Evolutionary conservation across 1,140 invertebrate species (phyloP), one percentile per base, ranked within the genome.

Genomic region (Zophobas morio): DNA sequence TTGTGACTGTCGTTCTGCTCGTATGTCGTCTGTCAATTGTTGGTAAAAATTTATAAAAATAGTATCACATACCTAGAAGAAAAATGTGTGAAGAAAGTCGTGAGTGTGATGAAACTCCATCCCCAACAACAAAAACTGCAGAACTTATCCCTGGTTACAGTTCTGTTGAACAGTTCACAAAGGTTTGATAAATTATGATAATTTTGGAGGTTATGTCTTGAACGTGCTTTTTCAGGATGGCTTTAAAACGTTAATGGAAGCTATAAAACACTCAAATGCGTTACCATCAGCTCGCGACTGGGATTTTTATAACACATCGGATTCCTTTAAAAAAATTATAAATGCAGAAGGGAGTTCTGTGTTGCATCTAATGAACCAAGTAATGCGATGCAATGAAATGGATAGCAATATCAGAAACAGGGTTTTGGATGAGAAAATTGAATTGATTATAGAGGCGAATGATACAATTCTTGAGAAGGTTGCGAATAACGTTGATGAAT

Each of bases 391-490:
- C 77, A 88, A 92, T 75, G 90, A 90, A 79, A 85, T 93, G 46
- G 87, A 89, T 46, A 89, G 88, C 0, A 93, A 90, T 51, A 89
- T 95, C 6, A 85, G 81, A 80, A 85, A 86, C 73, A 84, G 89
- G 46, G 90, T 91, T 77, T 72, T 89, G 1, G 92, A 95, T 57
- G 93, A 95, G 78, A 93, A 92, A 82, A 92, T 93, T 82, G 94
- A 96, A 80, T 86, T 94, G 49, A 80, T 96, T 5, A 86, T 92
- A 37, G 94, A 95, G 82, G 90, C 90, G 6, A 96, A 96, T 87
- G 95, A 96, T 86, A 88, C 90, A 36, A 88, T 96, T n/a, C 86
- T 96, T n/a, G 95, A 96, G 84, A 89, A 91, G 84, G 92, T 94
- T 42, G 94, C 94, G 83, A 90, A 90, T 84, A 87, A 87, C 78